Conservation (phyloP, 2,888 invertebrate species). For the Helleia helle region DNA sequence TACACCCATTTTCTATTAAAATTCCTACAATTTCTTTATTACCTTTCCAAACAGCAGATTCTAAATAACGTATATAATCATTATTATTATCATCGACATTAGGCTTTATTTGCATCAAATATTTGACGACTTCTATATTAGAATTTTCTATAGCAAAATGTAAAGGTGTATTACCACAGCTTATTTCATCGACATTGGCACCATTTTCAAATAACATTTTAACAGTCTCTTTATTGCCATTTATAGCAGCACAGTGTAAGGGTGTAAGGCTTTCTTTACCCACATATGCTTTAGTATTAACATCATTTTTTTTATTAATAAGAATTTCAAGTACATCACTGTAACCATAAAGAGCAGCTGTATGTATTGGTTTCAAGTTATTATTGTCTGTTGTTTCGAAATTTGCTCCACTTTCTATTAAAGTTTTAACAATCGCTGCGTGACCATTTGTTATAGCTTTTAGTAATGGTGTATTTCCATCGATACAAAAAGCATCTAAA, state of each 20-base stretch:
- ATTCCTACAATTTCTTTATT: constrained; percentile 3
- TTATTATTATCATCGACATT: neutral
- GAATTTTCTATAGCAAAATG: neutral
- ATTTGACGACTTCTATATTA: neutral
- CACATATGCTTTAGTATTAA: neutral
- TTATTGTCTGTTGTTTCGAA: neutral
- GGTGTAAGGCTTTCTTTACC: neutral
- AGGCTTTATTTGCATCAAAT: neutral
- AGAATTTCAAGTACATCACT: neutral
- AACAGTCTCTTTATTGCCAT: neutral
- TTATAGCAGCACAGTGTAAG: constrained; percentile 4
- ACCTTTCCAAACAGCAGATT: neutral
- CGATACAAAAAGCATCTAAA: neutral
- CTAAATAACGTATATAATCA: neutral
- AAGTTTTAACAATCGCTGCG: neutral
- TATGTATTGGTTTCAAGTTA: neutral
- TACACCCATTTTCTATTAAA: neutral
- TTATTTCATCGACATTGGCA: neutral
- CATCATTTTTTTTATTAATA: neutral
- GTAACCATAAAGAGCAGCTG: neutral
- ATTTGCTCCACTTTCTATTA: neutral
- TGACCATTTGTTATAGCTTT: neutral
- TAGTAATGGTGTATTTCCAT: neutral
- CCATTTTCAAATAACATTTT: constrained; percentile 1
- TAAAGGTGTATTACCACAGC: neutral